These are phyloP conservation scores for Drosophila mojavensis DNA, from an alignment of 1,140 invertebrate genomes.

Conservation along the genomic window DNA sequence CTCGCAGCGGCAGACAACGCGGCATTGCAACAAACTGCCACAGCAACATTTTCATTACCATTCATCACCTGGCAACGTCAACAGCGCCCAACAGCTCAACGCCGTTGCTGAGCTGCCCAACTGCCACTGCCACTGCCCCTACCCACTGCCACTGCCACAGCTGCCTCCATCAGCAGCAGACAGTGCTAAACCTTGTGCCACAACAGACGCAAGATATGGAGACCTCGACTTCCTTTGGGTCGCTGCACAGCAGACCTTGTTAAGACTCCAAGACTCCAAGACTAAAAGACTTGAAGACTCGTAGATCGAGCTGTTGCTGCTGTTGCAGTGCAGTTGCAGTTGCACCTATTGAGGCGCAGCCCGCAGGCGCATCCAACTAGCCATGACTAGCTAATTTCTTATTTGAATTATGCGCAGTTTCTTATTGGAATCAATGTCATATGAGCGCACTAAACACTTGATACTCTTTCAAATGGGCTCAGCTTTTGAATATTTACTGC, in stretches of 20 bases:
- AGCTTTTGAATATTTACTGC: too few relatives aligned
- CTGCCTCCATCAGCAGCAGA: conserved; percentile 2
- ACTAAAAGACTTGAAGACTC: background rate
- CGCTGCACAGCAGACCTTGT: conserved; percentile 54
- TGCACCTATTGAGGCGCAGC: conserved; percentile 32
- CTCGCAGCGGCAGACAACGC: conserved; percentile 59
- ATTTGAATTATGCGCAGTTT: conserved; percentile 29
- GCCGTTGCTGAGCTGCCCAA: background rate
- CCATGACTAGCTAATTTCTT: conserved; percentile 64
- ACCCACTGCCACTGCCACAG: conserved; percentile 16
- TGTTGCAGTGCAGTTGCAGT: conserved; percentile 36
- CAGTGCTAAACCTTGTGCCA: conserved; percentile 72
- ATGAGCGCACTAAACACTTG: conserved; percentile 1
- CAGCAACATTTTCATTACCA: conserved; percentile 82
- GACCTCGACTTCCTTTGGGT: conserved; percentile 82
- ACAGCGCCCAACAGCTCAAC: conserved; percentile 7
- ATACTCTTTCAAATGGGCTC: background rate
- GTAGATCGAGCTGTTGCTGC: background rate
- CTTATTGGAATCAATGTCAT: conserved; percentile 33
- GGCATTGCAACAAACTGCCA: conserved; percentile 74
- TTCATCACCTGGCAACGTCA: conserved; percentile 74
- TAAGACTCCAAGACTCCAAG: conserved; percentile 1
- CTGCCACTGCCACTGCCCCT: conserved; percentile 14
- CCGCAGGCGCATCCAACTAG: conserved; percentile 37
- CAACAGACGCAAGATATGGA: conserved; percentile 48